Percentiles rank a stretch among this genome's conserved stretches.
These are phyloP conservation scores for Harlomillsia oculata DNA, from an alignment of 1,140 invertebrate genomes.

Conservation along the genomic window DNA sequence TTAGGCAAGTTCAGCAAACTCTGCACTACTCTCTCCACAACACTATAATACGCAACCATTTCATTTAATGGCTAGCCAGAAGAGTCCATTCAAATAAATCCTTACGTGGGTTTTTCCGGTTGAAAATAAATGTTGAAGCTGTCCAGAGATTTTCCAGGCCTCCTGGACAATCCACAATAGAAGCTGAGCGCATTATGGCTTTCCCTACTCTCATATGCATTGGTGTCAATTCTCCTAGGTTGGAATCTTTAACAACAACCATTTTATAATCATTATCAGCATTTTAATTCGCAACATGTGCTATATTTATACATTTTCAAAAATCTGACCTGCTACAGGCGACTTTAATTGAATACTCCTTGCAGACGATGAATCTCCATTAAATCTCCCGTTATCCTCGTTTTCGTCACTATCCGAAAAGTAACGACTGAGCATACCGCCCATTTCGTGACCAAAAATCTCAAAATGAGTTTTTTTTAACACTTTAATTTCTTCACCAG, in stretches of 20 bases:
- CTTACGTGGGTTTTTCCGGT: conserved; percentile 14
- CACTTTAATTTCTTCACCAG: too few relatives aligned
- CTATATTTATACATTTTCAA: too few relatives aligned
- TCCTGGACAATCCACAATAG: background rate
- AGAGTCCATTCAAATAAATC: background rate
- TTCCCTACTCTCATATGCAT: conserved; percentile 16
- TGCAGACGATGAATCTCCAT: too few relatives aligned
- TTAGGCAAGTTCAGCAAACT: background rate
- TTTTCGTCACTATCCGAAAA: too few relatives aligned
- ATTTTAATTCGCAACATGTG: too few relatives aligned
- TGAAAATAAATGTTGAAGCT: conserved; percentile 16
- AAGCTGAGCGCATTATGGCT: background rate
- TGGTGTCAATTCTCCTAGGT: conserved; percentile 15
- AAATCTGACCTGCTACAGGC: too few relatives aligned
- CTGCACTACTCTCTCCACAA: background rate
- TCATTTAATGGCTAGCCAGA: background rate
- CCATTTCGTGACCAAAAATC: too few relatives aligned
- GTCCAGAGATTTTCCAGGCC: conserved; percentile 10
- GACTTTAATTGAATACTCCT: too few relatives aligned
- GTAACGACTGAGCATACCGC: too few relatives aligned
- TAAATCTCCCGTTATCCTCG: too few relatives aligned
- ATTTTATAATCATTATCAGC: background rate
- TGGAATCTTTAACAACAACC: background rate
- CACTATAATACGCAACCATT: background rate
- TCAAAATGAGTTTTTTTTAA: too few relatives aligned